Evolutionary conservation across 2,797 vertebrate species (phyloP).

Genomic region (Phataginus tricuspis): DNA sequence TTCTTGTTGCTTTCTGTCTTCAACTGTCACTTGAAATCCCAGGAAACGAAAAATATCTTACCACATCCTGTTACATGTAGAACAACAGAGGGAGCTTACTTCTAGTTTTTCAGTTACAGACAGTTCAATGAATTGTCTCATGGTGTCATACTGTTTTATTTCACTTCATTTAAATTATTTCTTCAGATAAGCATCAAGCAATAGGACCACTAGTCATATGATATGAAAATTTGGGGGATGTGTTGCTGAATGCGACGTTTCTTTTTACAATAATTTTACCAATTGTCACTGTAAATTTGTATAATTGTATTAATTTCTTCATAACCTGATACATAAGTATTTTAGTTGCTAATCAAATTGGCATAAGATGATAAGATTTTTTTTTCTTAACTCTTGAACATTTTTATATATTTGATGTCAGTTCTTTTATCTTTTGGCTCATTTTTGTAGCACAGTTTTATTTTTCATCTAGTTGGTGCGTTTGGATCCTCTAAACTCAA

Average conservation of each 20-base stretch:
- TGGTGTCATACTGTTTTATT: not conserved
- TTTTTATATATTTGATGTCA: not conserved
- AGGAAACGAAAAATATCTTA: not conserved
- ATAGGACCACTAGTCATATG: not conserved
- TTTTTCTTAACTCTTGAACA: not conserved
- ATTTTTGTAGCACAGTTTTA: not conserved
- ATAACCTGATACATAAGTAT: not conserved
- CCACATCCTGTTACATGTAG: not conserved
- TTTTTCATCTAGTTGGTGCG: not conserved
- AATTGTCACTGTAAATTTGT: not conserved
- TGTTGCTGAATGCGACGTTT: not conserved
- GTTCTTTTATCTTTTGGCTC: not conserved
- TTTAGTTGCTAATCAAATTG: not conserved
- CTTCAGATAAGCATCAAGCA: not conserved
- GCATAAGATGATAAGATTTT: not conserved
- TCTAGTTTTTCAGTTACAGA: not conserved
- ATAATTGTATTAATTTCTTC: not conserved
- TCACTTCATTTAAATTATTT: constrained; percentile 36
- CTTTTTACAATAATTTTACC: not conserved
- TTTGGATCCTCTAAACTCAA: not conserved
- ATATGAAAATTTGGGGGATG: not conserved
- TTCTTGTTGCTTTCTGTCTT: not conserved
- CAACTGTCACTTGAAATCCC: not conserved
- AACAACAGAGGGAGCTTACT: not conserved
- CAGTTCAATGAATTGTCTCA: not conserved